A percentile compares a stretch with the other conserved stretches of the same genome.
phyloP scores from a whole-genome alignment of 2,113 vertebrate genomes.

The Turnix velox region DNA sequence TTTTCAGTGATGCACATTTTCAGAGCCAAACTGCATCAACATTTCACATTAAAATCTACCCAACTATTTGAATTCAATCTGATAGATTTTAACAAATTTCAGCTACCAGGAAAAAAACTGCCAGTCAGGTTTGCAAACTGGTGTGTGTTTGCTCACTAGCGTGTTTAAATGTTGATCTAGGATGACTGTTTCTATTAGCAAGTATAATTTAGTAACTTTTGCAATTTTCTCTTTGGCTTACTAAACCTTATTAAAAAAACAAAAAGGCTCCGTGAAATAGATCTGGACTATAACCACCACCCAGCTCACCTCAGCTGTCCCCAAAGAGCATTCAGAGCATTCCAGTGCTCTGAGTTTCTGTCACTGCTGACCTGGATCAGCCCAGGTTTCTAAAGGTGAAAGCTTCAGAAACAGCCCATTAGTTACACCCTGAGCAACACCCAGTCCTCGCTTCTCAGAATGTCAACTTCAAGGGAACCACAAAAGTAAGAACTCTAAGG shows the following conservation, averaged over 20 bases:
- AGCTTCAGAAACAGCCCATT: background rate
- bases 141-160: background rate
- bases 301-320: background rate
- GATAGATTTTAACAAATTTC: background rate
- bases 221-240: slow-evolving; percentile 19
- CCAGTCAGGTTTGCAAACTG: slow-evolving; percentile 6
- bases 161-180: background rate
- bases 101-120: background rate
- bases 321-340: fast-evolving
- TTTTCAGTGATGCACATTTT: background rate
- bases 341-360: background rate
- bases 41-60: background rate
- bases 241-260: background rate
- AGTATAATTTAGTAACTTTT: background rate
- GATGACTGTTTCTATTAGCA: background rate
- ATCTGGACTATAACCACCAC: background rate
- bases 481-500: background rate
- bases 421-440: background rate
- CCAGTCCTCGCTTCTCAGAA: background rate
- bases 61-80: background rate
- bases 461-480: background rate
- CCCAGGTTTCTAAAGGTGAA: background rate
- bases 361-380: background rate
- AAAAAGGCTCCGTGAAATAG: background rate
- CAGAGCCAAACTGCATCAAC: background rate